Evolutionary conservation across 2,888 invertebrate genomes (phyloP).

Genomic region (Ashinkailepas kermadecensis): DNA sequence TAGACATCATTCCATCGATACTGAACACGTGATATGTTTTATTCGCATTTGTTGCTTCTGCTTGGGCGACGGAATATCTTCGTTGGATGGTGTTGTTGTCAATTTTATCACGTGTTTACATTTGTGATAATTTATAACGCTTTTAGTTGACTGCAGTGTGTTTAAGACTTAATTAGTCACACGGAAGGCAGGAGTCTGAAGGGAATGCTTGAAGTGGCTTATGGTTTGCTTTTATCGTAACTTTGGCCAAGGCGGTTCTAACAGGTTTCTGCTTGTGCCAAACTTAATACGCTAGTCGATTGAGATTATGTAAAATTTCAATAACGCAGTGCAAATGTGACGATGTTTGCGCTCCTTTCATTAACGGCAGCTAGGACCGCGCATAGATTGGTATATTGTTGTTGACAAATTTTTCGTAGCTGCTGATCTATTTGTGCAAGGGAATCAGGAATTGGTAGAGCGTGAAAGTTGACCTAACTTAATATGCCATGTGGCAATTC

Average conservation of each 20-base stretch:
- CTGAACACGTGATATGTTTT: background rate
- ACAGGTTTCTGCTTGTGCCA: constrained; percentile 3
- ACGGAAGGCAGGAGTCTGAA: background rate
- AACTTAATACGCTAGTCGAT: constrained; percentile 4
- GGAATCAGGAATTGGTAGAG: background rate
- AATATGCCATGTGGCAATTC: background rate
- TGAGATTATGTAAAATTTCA: background rate
- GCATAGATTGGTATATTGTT: background rate
- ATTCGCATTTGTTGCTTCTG: background rate
- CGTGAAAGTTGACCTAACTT: background rate
- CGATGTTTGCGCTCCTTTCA: background rate
- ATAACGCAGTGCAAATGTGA: background rate
- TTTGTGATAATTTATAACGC: constrained; percentile 21
- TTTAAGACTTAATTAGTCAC: background rate
- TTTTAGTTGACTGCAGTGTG: background rate
- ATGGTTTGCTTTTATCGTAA: background rate
- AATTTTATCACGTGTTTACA: background rate
- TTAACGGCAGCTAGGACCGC: background rate
- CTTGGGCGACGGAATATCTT: background rate
- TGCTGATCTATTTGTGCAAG: background rate
- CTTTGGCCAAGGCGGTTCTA: background rate
- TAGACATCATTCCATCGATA: background rate
- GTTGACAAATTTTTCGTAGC: background rate
- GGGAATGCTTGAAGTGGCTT: background rate
- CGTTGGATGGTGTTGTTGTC: background rate